phyloP scores from a whole-genome alignment of 1,140 invertebrate species.

The Maniola jurtina region DNA sequence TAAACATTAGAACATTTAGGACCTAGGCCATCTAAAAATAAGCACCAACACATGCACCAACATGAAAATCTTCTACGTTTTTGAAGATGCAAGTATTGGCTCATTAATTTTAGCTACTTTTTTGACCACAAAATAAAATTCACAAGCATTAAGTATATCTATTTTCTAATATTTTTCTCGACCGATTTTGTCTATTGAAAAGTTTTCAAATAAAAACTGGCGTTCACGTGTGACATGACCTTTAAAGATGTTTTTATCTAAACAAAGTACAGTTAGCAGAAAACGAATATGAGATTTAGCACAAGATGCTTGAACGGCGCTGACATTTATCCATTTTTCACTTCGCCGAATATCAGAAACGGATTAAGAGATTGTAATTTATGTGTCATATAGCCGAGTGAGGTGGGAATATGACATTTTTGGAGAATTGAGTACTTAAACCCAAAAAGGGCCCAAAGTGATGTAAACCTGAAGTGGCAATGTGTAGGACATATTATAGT shows the following conservation, averaged over 20 bases:
- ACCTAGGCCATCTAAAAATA: no score
- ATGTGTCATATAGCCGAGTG: slow-evolving; percentile 28
- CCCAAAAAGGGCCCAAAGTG: no score
- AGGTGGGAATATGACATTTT: slow-evolving; percentile 19
- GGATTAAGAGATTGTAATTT: slow-evolving; percentile 44
- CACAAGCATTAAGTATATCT: not conserved
- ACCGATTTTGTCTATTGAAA: not conserved
- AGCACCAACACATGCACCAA: no score
- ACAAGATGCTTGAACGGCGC: slow-evolving; percentile 18
- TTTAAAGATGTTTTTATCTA: slow-evolving; percentile 14
- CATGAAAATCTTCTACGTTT: no score
- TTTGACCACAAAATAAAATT: no score
- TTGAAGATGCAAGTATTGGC: no score
- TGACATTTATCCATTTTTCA: slow-evolving; percentile 52
- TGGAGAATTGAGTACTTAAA: not conserved
- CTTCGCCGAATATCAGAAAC: slow-evolving; percentile 50
- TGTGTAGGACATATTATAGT: no score
- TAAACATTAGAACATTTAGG: no score
- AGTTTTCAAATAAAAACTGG: not conserved
- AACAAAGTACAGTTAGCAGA: slow-evolving; percentile 11
- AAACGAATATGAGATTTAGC: slow-evolving; percentile 25
- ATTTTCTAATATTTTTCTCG: not conserved
- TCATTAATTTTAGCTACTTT: no score
- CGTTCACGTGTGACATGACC: slow-evolving; percentile 8
- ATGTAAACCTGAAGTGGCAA: no score